Conservation (phyloP, 2,113 vertebrate genomes). For the Lophochroa leadbeateri region DNA sequence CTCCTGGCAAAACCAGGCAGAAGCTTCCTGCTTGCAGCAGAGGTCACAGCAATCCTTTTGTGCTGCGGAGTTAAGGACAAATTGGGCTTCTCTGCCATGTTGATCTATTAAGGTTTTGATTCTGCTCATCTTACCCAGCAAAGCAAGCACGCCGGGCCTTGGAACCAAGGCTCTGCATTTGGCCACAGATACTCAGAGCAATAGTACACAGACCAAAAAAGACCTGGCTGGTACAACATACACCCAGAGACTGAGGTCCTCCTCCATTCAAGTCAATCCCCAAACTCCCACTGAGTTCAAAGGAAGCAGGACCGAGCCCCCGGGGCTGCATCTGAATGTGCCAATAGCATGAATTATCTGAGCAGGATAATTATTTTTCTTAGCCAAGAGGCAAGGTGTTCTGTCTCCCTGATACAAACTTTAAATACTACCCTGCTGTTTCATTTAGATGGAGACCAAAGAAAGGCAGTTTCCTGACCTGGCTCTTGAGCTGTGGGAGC, state of each 20-base stretch:
- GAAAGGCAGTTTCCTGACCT: no score
- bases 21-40: not conserved
- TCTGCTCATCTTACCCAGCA: not conserved
- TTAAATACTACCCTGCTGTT: conserved; percentile 51
- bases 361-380: conserved; percentile 67
- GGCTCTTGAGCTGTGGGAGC: no score
- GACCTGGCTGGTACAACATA: not conserved
- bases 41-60: not conserved
- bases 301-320: conserved; percentile 26
- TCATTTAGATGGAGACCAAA: conserved; percentile 42
- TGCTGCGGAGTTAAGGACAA: not conserved
- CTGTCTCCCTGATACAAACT: conserved; percentile 51
- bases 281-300: conserved; percentile 55
- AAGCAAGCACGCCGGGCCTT: not conserved
- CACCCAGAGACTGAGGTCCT: not conserved
- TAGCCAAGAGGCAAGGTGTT: conserved; percentile 66
- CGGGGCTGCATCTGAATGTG: not conserved
- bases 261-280: not conserved
- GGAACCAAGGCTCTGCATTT: not conserved
- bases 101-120: not conserved
- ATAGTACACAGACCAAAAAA: not conserved
- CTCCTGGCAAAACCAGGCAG: not conserved
- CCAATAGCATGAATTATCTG: conserved; percentile 53
- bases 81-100: not conserved
- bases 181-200: not conserved